Base-by-base conservation (phyloP, 1,140 invertebrate species). In the Drosophila sp. region DNA sequence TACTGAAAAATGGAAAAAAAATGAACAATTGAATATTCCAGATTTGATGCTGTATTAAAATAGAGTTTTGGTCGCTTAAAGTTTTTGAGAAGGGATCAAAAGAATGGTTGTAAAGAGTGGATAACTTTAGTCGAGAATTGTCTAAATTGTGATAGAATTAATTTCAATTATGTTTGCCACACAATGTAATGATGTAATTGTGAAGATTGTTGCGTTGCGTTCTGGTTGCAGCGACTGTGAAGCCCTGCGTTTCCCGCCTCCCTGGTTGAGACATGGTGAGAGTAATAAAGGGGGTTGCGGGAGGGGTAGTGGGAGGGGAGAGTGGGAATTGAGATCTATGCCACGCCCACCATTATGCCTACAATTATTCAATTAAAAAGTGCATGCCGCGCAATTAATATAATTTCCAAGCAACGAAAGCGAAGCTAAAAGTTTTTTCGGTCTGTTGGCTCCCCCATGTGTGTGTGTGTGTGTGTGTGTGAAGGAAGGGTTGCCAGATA, bases 321-420 rank as follows among this genome's bases (percentile, higher is more conserved):
- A n/a, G n/a, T 43, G 38, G 36, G 13, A 65, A 56, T 65, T n/a
- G 29, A 65, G 40, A 32, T 48, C 46, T 13, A 32, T 32, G 70
- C 69, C 69, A 72, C 70, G 57, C 63, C 71, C 57, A 45, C 63
- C 29, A 48, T 74, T 69, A 63, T 69, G 74, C 70, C 70, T 62
- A 76, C 63, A 77, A 77, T 73, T 73, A 77, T 77, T 77, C 65
- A 77, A 77, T 77, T 77, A 77, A 77, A 76, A 77, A 74, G 74
- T 77, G 74, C 74, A 77, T 59, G 74, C 36, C 53, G 71, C 64
- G 58, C 64, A 77, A 83, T 79, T 83, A 76, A 79, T 83, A 83
- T 76, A 72, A 83, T 83, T 79, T 78, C 59, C 46, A 58, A 46
- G 63, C 71, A 62, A 51, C 63, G 71, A 69, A 69, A 69, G 64